Base-by-base conservation (phyloP, 2,888 invertebrate genomes). In the Atrina japonica region DNA sequence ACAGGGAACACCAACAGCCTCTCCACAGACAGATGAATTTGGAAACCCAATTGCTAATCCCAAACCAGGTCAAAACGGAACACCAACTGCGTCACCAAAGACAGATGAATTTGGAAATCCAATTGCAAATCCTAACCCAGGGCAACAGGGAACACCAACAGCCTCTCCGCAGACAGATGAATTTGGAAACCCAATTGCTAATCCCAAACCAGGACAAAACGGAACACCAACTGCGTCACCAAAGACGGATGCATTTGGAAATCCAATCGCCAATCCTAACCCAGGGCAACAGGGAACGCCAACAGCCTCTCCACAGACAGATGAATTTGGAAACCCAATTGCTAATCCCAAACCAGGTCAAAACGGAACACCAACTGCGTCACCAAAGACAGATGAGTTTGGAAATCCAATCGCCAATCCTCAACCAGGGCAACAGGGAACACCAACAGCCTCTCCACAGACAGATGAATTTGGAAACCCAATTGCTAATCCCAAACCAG, bases 121-220 rank as follows among this genome's bases (percentile, higher is more conserved):
- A 45, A 71, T 69, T 56, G 27, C 73, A 56, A 29, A 61, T 59
- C 61, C 77, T 53, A 35, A 53, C 53, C 43, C 60, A n/a, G 53
- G 43, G 14, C 16, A 43, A 9, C 27, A 27, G 58, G 30, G 30
- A 3, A 14, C 52, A 27, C 70, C 73, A 52, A 67, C 79, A 59
- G 73, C 77, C 25, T 61, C 75, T 18, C 59, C 72, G 9, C 41
- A 50, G 1, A 72, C 75, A 65, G 43, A 66, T 21, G 52, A 92
- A 43, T 90, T 92, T 5, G 96, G 96, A 11, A 66, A 73, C 41
- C 76, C 80, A 68, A 73, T 73, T 30, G 67, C 78, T 40, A 56
- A 69, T 16, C 74, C 79, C 59, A 43, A 50, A 35, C 18, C 0
- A 96, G 96, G 40, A 3, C 14, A n/a, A 43, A 9, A 29, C 14